Percentiles rank a stretch among this genome's conserved stretches.
phyloP scores from a whole-genome alignment of 1,140 invertebrate genomes.

The Ptiloglossa arizonensis region DNA sequence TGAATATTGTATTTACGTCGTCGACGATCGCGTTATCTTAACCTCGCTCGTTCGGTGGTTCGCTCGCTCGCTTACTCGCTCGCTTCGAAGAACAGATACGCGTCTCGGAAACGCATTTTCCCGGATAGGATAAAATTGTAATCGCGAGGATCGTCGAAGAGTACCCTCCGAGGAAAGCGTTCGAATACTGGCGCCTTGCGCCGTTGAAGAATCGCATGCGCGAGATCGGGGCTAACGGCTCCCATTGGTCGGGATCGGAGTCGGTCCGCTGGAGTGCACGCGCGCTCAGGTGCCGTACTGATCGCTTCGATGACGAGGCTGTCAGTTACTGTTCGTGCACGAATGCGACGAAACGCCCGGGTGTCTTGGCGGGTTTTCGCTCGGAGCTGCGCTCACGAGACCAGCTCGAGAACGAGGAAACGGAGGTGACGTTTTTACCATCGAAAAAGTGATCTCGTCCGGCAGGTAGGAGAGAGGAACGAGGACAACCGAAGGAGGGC shows the following conservation, averaged over 20 bases:
- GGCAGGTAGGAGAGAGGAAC: neutral
- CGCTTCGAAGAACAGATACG: no score
- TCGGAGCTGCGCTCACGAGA: slow-evolving; percentile 58
- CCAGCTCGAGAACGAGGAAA: slow-evolving; percentile 47
- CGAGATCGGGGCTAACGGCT: no score
- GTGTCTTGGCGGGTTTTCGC: slow-evolving; percentile 61
- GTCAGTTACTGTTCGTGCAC: slow-evolving; percentile 63
- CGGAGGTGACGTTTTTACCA: slow-evolving; percentile 59
- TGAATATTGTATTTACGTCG: no score
- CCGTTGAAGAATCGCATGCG: neutral
- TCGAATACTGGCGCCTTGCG: slow-evolving; percentile 22
- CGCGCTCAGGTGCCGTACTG: slow-evolving; percentile 57
- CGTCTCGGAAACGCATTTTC: no score
- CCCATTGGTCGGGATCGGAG: neutral
- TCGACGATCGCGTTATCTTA: no score
- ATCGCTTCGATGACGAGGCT: slow-evolving; percentile 58
- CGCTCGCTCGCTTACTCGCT: no score
- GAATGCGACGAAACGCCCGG: slow-evolving; percentile 62
- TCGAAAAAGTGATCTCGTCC: slow-evolving; percentile 2
- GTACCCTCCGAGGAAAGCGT: neutral
- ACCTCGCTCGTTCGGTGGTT: no score
- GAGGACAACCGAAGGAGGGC: neutral
- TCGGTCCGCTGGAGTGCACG: slow-evolving; percentile 35
- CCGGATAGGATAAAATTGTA: no score
- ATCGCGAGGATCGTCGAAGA: no score